phyloP scores from a whole-genome alignment of 2,797 vertebrate genomes.

The Epinephelus malabaricus region DNA sequence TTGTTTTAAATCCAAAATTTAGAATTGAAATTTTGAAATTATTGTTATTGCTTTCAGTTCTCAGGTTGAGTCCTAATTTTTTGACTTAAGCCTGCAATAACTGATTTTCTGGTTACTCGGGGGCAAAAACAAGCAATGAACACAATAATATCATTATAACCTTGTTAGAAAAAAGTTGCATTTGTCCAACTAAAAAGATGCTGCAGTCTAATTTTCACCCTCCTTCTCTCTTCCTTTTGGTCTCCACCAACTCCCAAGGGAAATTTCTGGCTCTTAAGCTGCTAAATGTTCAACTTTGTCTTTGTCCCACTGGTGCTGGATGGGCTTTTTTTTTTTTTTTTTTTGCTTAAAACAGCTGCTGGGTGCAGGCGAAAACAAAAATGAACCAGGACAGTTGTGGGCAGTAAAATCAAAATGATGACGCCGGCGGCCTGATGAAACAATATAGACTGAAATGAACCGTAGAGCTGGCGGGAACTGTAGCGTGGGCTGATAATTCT shows the following conservation, averaged over 20 bases:
- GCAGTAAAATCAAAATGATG: not conserved
- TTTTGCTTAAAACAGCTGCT: not conserved
- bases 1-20: too few relatives aligned
- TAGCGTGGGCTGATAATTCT: not conserved
- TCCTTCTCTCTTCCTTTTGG: not conserved
- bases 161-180: not conserved
- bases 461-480: not conserved
- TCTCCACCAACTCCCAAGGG: not conserved
- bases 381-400: not conserved
- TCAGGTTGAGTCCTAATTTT: not conserved
- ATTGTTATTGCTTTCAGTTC: not conserved
- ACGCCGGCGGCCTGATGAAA: not conserved
- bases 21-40: too few relatives aligned
- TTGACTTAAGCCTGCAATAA: not conserved
- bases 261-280: not conserved
- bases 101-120: too few relatives aligned
- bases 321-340: rapidly evolving
- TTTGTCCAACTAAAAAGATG: not conserved
- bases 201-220: too few relatives aligned
- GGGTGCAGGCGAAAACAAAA: not conserved
- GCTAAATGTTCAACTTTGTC: not conserved
- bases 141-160: not conserved
- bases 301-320: not conserved
- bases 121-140: not conserved
- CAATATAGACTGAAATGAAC: not conserved